A percentile compares a stretch with the other conserved stretches of the same genome.
Evolutionary conservation across 2,888 invertebrate genomes (phyloP).

Genomic region (Pecten maximus): DNA sequence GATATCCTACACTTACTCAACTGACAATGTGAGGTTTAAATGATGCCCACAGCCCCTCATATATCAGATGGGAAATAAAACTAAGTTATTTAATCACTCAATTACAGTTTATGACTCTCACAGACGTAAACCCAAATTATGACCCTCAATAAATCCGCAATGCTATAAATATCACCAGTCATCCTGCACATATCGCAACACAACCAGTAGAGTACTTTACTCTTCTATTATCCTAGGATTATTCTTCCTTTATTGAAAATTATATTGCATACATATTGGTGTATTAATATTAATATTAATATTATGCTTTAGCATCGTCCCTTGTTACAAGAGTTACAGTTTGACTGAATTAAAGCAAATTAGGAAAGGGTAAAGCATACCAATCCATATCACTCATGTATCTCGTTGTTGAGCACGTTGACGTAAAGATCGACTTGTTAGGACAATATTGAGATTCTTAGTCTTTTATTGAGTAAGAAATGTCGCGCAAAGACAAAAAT

Average conservation of each 20-base stretch:
- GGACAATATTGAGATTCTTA: too few species aligned
- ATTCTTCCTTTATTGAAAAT: not conserved
- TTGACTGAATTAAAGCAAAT: too few species aligned
- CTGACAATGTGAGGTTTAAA: not conserved
- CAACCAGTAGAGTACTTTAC: not conserved
- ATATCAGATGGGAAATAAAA: slow-evolving; percentile 1
- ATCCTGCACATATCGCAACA: not conserved
- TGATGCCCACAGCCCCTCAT: not conserved
- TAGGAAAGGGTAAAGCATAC: too few species aligned
- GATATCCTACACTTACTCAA: not conserved
- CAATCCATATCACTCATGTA: too few species aligned
- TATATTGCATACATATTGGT: not conserved
- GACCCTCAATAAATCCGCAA: slow-evolving; percentile 4
- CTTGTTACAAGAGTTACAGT: too few species aligned
- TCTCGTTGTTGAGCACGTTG: too few species aligned
- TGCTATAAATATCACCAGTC: not conserved
- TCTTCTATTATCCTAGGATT: not conserved
- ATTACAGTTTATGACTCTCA: not conserved
- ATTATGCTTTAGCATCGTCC: too few species aligned
- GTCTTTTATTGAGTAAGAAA: too few species aligned
- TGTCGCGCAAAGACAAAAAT: too few species aligned
- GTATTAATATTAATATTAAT: too few species aligned
- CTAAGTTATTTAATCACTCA: not conserved
- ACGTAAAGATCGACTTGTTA: too few species aligned
- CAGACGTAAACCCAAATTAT: not conserved